Base-by-base conservation (phyloP, 53 echinoderm and acorn worm genomes). In the Echinarachnius parma region DNA sequence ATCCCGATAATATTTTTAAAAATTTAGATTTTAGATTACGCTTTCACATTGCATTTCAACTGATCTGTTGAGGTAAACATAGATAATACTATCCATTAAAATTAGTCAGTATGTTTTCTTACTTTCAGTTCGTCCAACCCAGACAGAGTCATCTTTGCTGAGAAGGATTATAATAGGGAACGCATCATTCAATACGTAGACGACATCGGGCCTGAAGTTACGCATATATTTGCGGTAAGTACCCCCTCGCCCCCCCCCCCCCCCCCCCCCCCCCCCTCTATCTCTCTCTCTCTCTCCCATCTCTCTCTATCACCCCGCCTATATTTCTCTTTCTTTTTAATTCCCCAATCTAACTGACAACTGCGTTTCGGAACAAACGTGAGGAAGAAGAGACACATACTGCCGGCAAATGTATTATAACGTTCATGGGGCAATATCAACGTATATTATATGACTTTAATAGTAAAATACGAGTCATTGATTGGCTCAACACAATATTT, bases 201-300 rank as follows among this genome's bases (percentile, higher is more conserved):
- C 49, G 52, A 68, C 31, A 29, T 68, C 13, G 68, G 68, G 13
- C 68, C 68, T 3, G 68, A 68, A 24, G 21, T 68, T 3, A 68
- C 49, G 21, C 68, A 68, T 24, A 52, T 68, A 3, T 52, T 68
- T 24, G 28, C 68, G 15, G 68, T 68, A 50, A 68, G 68, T 39
- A 39, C 39, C 7, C 7, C 39, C 7, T 39, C 39, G 7, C 39
- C 13, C 13, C 13, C 7, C 13, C 39, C 39, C 13, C 13, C 13
- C 39, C 7, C 7, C 39, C 7, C 13, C 13, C 7, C 39, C 39
- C 39, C 7, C 13, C 7, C 13, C 7, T 39, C 39, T 39, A 13
- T 39, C 39, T 13, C 7, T 39, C 7, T 7, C 7, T 7, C 7
- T 39, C 39, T 13, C 7, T 39, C 7, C 39, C 39, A 7, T 39